Conservation (phyloP, 2,888 invertebrate species). For the Nemapogon koenigi region DNA sequence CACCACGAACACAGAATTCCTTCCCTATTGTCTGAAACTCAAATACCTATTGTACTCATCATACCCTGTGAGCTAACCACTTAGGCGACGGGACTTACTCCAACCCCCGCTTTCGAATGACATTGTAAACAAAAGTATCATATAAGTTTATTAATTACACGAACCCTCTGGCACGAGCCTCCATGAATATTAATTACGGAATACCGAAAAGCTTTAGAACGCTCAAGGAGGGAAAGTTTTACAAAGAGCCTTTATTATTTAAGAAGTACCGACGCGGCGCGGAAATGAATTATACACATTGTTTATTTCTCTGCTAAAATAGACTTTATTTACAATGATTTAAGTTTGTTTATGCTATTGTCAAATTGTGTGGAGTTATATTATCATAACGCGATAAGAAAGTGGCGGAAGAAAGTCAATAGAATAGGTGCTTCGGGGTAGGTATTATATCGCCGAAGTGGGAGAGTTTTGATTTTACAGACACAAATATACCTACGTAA, state of each 20-base stretch:
- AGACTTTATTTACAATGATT: conserved; percentile 21
- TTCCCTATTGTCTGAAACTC: conserved; percentile 4
- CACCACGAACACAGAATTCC: conserved; percentile 5
- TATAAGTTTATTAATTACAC: conserved; percentile 66
- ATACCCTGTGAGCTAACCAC: conserved; percentile 20
- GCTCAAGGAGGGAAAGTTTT: conserved; percentile 64
- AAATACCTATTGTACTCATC: conserved; percentile 3
- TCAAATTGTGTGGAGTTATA: conserved; percentile 26
- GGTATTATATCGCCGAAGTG: conserved; percentile 44
- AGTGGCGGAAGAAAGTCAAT: conserved; percentile 64
- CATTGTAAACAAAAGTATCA: conserved; percentile 65
- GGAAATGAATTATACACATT: conserved; percentile 53
- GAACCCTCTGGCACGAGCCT: conserved; percentile 56
- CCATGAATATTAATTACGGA: conserved; percentile 65
- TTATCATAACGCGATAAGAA: conserved; percentile 59
- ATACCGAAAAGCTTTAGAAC: conserved; percentile 63
- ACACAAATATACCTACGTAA: no score
- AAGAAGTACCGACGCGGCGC: conserved; percentile 54
- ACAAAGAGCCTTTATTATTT: conserved; percentile 65
- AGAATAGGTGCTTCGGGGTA: conserved; percentile 56
- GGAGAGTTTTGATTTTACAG: no score
- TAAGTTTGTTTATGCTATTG: conserved; percentile 24
- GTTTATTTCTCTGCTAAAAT: conserved; percentile 21
- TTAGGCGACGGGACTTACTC: conserved; percentile 13
- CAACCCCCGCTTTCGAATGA: conserved; percentile 42